phyloP scores from a whole-genome alignment of 37 sponge, comb jelly and placozoan genomes.

The Cliona cf. orientalis region DNA sequence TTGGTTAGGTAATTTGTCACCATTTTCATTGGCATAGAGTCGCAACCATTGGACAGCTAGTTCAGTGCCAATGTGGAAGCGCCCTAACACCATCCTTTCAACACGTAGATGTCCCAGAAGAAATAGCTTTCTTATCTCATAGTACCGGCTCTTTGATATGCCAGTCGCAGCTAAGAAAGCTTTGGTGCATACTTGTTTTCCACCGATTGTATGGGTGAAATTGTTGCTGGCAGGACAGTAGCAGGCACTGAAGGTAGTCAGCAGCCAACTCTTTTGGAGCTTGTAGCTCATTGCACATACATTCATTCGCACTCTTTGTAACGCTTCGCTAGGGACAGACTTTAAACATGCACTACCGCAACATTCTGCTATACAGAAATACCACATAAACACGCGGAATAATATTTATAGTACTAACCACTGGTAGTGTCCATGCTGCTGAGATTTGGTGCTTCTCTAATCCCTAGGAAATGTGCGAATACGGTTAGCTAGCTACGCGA shows the following conservation, averaged over 20 bases:
- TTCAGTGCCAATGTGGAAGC: neutral
- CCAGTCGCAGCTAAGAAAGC: constrained; percentile 13
- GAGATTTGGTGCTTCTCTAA: no score
- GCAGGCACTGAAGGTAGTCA: neutral
- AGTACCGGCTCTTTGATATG: constrained; percentile 14
- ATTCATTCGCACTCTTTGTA: neutral
- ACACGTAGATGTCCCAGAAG: neutral
- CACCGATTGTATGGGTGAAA: neutral
- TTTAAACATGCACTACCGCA: neutral
- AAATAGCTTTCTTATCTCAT: constrained; percentile 5
- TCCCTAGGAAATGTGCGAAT: no score
- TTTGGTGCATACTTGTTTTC: constrained; percentile 9
- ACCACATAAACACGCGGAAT: no score
- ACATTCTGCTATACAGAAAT: no score
- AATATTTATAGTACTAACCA: no score
- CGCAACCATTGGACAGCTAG: constrained; percentile 21
- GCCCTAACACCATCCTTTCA: neutral
- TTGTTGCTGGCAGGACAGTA: neutral
- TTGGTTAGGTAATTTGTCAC: constrained; percentile 16
- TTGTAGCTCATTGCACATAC: constrained; percentile 22
- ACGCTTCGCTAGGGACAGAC: neutral
- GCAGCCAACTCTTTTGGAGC: constrained; percentile 19
- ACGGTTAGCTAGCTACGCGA: no score
- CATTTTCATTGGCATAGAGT: constrained; percentile 24
- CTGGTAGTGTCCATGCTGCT: no score